phyloP scores from a whole-genome alignment of 2,797 vertebrate species.

The Enteromius radiatus region DNA sequence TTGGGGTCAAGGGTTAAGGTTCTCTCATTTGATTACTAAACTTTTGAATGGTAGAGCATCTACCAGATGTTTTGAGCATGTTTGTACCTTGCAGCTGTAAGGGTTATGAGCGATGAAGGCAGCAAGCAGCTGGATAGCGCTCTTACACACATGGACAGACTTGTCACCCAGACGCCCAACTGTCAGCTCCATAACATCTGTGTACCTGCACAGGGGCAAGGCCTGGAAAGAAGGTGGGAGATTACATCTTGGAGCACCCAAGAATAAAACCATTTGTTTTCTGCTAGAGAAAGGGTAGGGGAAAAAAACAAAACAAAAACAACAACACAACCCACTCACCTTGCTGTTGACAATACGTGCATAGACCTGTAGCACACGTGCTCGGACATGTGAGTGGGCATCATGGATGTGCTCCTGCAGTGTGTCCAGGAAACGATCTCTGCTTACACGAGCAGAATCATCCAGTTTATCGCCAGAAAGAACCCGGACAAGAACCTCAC shows the following conservation, averaged over 20 bases:
- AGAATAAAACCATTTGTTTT: neutral
- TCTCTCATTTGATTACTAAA: neutral
- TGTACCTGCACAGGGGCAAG: conserved; percentile 88
- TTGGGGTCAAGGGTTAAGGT: neutral
- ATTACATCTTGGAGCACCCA: neutral
- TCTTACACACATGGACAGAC: conserved; percentile 91
- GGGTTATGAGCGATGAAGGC: conserved; percentile 95
- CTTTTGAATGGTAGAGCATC: neutral
- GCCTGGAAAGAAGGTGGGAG: conserved; percentile 73
- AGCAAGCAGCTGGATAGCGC: conserved; percentile 91
- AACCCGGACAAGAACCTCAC: conserved; percentile 87
- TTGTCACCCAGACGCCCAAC: conserved; percentile 92
- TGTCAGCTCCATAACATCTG: conserved; percentile 86
- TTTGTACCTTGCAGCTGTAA: conserved; percentile 92
- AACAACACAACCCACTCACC: conserved; percentile 69
- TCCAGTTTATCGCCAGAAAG: conserved; percentile 88
- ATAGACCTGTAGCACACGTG: conserved; percentile 90
- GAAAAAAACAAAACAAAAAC: no score
- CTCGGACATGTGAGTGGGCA: conserved; percentile 85
- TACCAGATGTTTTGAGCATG: neutral
- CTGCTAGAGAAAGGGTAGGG: no score
- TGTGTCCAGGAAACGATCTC: conserved; percentile 89
- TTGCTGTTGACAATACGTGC: conserved; percentile 89
- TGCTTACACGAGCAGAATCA: conserved; percentile 81
- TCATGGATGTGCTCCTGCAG: conserved; percentile 92